Evolutionary conservation across 2,797 vertebrate species (phyloP).

Genomic region (Liparis tanakae): DNA sequence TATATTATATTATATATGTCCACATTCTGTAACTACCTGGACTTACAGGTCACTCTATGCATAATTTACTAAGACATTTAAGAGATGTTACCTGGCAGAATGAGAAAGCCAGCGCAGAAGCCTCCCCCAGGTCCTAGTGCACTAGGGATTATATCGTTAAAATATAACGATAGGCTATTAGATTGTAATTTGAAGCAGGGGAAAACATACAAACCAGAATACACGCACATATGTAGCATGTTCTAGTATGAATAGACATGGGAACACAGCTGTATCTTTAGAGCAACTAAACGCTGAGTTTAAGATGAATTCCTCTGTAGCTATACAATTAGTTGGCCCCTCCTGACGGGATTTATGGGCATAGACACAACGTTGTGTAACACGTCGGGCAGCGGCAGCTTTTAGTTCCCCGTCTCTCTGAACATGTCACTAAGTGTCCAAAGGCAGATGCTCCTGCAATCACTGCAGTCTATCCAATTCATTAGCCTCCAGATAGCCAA

Average conservation of each 20-base stretch:
- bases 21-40: too few relatives aligned
- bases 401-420: conserved; percentile 38
- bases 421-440: conserved; percentile 44
- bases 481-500: conserved; percentile 61
- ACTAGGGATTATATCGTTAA: too few relatives aligned
- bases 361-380: conserved; percentile 26
- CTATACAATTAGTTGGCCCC: conserved; percentile 27
- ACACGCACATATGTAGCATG: too few relatives aligned
- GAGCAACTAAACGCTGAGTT: conserved; percentile 25
- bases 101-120: too few relatives aligned
- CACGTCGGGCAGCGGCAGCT: conserved; percentile 36
- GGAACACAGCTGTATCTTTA: conserved; percentile 24
- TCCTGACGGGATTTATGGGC: conserved; percentile 4
- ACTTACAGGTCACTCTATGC: too few relatives aligned
- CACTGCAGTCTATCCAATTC: conserved; percentile 60
- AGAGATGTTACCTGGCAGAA: too few relatives aligned
- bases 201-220: too few relatives aligned
- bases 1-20: too few relatives aligned
- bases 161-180: too few relatives aligned
- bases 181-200: too few relatives aligned
- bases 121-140: too few relatives aligned
- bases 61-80: too few relatives aligned
- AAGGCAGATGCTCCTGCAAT: conserved; percentile 56
- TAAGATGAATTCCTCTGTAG: conserved; percentile 13
- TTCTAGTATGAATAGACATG: conserved; percentile 38